Conservation (phyloP, 1,140 invertebrate genomes). For the Drosophila rhopaloa region DNA sequence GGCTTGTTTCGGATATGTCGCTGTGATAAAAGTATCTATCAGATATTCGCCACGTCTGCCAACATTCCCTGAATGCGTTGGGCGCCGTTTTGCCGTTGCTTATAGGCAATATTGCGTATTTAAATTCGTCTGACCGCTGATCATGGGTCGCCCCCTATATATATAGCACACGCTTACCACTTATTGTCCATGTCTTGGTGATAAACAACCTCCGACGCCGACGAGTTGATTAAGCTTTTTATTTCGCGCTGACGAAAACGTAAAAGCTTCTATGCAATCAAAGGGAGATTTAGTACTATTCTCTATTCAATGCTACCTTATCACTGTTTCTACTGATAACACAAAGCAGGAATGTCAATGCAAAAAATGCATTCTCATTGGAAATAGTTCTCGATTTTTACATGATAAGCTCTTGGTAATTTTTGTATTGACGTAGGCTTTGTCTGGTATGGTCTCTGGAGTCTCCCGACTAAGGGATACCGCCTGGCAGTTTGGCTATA, state of each 20-base stretch:
- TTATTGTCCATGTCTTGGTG: constrained; percentile 46
- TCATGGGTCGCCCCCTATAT: constrained; percentile 26
- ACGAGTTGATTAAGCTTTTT: constrained; percentile 43
- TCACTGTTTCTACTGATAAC: constrained; percentile 20
- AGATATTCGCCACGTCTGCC: constrained; percentile 47
- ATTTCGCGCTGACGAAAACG: constrained; percentile 27
- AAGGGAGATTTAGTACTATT: constrained; percentile 10
- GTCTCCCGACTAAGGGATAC: not conserved
- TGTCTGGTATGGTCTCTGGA: no score
- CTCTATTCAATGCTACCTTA: not conserved
- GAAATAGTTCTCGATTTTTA: constrained; percentile 2
- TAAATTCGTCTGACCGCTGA: constrained; percentile 57
- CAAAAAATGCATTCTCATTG: not conserved
- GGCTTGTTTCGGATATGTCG: constrained; percentile 26
- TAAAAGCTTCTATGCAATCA: constrained; percentile 28
- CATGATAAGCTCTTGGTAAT: not conserved
- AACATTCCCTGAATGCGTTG: constrained; percentile 45
- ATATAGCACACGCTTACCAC: constrained; percentile 12
- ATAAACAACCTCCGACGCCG: constrained; percentile 61
- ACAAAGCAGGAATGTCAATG: constrained; percentile 13
- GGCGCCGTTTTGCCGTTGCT: constrained; percentile 32
- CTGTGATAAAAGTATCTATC: constrained; percentile 52
- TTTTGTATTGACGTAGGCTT: not conserved
- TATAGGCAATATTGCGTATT: constrained; percentile 75
- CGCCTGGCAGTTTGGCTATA: not conserved